phyloP scores from a whole-genome alignment of 1,140 invertebrate species.

The Tribolium madens region DNA sequence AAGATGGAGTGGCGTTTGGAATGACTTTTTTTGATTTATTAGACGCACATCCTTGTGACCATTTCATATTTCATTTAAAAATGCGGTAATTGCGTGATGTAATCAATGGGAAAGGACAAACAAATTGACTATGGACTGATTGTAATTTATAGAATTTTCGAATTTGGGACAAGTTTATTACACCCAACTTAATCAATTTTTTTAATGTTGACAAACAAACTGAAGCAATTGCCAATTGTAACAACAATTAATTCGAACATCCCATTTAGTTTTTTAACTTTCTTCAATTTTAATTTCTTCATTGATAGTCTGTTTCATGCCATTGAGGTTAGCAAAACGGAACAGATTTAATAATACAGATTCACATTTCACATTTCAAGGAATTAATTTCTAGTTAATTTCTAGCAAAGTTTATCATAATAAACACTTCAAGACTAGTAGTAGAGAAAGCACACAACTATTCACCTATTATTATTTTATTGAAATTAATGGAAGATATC shows the following conservation, averaged over 20 bases:
- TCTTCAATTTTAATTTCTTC: background rate
- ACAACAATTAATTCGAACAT: background rate
- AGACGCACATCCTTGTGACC: background rate
- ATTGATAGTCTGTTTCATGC: background rate
- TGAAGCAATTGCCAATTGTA: no score
- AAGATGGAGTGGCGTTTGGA: constrained; percentile 1
- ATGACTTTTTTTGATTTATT: background rate
- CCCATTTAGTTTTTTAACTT: background rate
- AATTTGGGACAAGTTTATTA: background rate
- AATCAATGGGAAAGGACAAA: background rate
- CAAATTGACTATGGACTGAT: background rate
- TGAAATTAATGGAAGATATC: background rate
- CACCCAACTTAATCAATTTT: background rate
- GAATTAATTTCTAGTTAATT: background rate
- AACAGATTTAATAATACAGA: background rate
- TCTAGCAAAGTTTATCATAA: background rate
- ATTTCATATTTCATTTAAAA: background rate
- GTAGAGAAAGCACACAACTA: background rate
- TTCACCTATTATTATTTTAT: background rate
- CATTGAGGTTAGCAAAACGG: background rate
- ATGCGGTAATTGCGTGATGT: background rate
- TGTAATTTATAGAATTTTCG: background rate
- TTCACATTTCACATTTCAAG: background rate
- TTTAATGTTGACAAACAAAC: background rate
- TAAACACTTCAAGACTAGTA: background rate